Evolutionary conservation across 2,113 vertebrate genomes (phyloP).

Genomic region (Sturnus vulgaris): DNA sequence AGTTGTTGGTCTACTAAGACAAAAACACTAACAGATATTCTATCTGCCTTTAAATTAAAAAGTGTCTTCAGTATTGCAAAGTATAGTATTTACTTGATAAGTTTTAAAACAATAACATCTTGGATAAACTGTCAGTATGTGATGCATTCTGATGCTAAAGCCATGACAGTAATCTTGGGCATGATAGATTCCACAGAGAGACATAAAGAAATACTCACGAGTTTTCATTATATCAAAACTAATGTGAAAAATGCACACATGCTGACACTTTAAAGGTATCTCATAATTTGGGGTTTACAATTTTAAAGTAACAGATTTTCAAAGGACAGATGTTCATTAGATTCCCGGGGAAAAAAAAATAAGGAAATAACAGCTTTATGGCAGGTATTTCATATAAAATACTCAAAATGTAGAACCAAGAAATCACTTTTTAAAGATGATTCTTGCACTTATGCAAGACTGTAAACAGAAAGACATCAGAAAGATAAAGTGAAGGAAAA

Average conservation of each 20-base stretch:
- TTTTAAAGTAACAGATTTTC: neutral
- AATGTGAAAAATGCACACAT: neutral
- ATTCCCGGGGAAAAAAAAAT: fast-evolving
- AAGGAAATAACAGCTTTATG: neutral
- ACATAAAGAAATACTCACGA: neutral
- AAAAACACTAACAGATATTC: slow-evolving; percentile 24
- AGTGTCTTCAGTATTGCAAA: neutral
- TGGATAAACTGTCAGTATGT: neutral
- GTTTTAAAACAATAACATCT: neutral
- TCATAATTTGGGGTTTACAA: neutral
- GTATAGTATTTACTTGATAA: neutral
- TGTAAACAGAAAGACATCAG: neutral
- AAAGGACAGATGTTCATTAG: neutral
- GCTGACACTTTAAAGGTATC: neutral
- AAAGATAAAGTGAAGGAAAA: neutral
- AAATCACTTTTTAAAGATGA: neutral
- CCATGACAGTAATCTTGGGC: neutral
- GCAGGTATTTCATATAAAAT: neutral
- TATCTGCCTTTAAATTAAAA: neutral
- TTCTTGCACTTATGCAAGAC: neutral
- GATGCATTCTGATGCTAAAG: neutral
- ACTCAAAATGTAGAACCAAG: neutral
- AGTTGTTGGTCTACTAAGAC: slow-evolving; percentile 6
- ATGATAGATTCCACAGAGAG: neutral
- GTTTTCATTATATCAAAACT: neutral